phyloP scores from a whole-genome alignment of 1,140 invertebrate species.

The Sminthurides bifidus region DNA sequence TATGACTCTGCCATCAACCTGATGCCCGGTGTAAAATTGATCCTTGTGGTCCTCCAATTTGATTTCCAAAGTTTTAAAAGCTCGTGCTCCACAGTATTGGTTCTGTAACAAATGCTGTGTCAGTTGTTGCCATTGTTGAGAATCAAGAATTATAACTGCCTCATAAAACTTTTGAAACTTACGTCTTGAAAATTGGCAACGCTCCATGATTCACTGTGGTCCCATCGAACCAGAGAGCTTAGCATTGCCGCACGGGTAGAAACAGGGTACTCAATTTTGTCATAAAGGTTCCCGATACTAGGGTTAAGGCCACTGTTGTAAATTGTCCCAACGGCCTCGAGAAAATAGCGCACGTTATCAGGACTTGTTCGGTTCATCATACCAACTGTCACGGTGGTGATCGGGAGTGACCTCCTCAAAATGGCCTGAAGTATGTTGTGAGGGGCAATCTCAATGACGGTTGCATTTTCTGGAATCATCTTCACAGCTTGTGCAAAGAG shows the following conservation, averaged over 20 bases:
- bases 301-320: slow-evolving; percentile 10
- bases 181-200: slow-evolving; percentile 51
- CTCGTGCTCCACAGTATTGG: no score
- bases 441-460: slow-evolving; percentile 71
- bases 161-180: slow-evolving; percentile 50
- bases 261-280: slow-evolving; percentile 13
- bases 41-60: slow-evolving; percentile 64
- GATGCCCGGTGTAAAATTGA: slow-evolving; percentile 68
- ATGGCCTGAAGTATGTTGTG: slow-evolving; percentile 61
- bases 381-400: slow-evolving; percentile 54
- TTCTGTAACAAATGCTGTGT: no score
- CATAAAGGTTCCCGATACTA: slow-evolving; percentile 8
- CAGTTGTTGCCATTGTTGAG: no score
- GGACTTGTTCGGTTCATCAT: slow-evolving; percentile 61
- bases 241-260: slow-evolving; percentile 1
- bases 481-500: slow-evolving; percentile 70
- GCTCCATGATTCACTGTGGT: slow-evolving; percentile 42
- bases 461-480: slow-evolving; percentile 62
- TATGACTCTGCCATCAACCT: slow-evolving; percentile 82
- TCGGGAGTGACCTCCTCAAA: slow-evolving; percentile 45
- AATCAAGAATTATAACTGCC: no score
- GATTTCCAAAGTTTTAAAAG: no score
- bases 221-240: slow-evolving; percentile 17
- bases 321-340: slow-evolving; percentile 47
- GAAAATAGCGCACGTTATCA: slow-evolving; percentile 57